Base-by-base conservation (phyloP, 2,113 vertebrate genomes). In the Python bivittatus region DNA sequence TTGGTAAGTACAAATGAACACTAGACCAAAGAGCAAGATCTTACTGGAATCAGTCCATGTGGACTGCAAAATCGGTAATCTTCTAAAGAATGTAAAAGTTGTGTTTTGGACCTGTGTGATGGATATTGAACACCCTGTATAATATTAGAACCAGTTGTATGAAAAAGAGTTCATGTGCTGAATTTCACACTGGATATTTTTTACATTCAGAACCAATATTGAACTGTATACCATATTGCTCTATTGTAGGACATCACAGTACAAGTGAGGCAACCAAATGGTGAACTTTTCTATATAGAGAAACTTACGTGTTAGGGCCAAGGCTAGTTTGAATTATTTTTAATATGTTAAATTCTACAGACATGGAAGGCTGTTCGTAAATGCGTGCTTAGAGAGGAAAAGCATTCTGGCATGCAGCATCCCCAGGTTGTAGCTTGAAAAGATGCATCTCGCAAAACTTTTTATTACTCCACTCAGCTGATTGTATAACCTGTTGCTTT, bases 31-130 rank as follows among this genome's bases (percentile, higher is more conserved):
- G 54, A 93, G 79, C 84, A 92, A 52, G 11, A 90, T 1, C 4
- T 94, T 60, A 29, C 89, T 84, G 2, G 25, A 58, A 79, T 91
- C 91, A 90, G 61, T 53, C 86, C 85, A 86, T 17, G 7, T 38
- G 91, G 0, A 72, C 15, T 6, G 2, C 3, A 93, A 88, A 90
- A 44, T 79, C 88, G 88, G 2, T 7, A 92, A 54, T 44, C 4
- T 90, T 0, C 8, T 64, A 42, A 54, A 0, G 84, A 0, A 61
- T 60, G 25, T 3, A 91, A 22, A 3, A 13, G 10, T 88, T 91
- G 2, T 38, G 72, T 60, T 11, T 12, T 58, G 48, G 48, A 88
- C 42, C 27, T 22, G 11, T 79, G 72, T 48, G 85, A 92, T 54
- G 72, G 0, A 79, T 9, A 3, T 15, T 91, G 3, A 89, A 57